Percentiles rank a stretch among this genome's conserved stretches.
These are phyloP conservation scores for Porites rus DNA, from an alignment of 92 coral and sea anemone genomes.

Conservation along the genomic window DNA sequence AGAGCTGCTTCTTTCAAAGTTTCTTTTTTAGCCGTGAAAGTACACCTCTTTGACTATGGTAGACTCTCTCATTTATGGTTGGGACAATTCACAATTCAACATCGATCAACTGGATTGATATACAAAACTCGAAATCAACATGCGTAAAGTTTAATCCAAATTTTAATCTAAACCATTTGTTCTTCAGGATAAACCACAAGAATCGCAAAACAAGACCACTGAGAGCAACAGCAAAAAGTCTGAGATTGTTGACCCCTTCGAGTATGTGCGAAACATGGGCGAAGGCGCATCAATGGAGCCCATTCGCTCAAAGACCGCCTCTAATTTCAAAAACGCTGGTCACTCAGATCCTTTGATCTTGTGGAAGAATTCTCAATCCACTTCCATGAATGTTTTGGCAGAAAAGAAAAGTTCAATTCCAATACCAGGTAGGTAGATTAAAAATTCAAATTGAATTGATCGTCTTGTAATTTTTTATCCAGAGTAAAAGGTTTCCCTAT, in stretches of 20 bases:
- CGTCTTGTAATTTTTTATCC: too few species aligned
- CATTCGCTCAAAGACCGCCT: slow-evolving; percentile 88
- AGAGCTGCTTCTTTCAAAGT: too few species aligned
- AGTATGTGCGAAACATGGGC: slow-evolving; percentile 94
- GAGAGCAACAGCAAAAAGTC: slow-evolving; percentile 56
- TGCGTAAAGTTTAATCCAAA: neutral
- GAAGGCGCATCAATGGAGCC: slow-evolving; percentile 93
- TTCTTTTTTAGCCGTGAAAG: too few species aligned
- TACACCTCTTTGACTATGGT: too few species aligned
- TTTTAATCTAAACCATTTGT: neutral
- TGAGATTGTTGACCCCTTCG: slow-evolving; percentile 82
- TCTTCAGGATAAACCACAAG: slow-evolving; percentile 30
- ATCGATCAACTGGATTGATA: too few species aligned
- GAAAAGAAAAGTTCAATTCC: slow-evolving; percentile 84
- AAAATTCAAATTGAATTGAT: neutral
- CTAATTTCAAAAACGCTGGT: slow-evolving; percentile 52
- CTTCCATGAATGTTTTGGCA: slow-evolving; percentile 59
- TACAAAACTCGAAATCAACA: too few species aligned
- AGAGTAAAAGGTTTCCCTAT: too few species aligned
- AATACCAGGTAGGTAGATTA: slow-evolving; percentile 50
- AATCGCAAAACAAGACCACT: slow-evolving; percentile 41
- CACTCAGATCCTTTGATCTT: slow-evolving; percentile 88
- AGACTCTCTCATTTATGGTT: too few species aligned
- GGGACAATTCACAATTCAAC: too few species aligned
- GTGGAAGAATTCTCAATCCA: slow-evolving; percentile 87